Percentiles rank a stretch among this genome's conserved stretches.
Conservation (phyloP, 2,888 invertebrate species). For the Trichacis sp. region DNA sequence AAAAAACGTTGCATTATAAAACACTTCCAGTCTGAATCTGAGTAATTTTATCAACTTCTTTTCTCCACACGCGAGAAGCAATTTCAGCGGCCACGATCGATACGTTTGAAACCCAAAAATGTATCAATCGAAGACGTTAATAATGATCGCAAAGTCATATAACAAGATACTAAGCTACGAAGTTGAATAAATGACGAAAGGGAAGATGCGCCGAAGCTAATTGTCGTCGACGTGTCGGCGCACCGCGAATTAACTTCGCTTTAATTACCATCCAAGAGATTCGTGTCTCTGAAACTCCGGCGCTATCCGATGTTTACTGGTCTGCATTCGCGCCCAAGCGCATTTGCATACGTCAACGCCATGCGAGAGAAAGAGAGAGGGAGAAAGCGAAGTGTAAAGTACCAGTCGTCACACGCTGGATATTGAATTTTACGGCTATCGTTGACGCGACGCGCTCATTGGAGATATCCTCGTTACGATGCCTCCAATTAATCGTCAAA, state of each 20-base stretch:
- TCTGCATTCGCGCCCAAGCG: constrained; percentile 15
- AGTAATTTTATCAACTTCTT: too few species aligned
- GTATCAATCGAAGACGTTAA: too few species aligned
- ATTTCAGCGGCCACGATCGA: too few species aligned
- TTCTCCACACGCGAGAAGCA: too few species aligned
- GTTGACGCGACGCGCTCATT: constrained; percentile 17
- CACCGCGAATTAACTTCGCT: constrained; percentile 25
- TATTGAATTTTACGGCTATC: constrained; percentile 30
- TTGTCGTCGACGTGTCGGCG: constrained; percentile 17
- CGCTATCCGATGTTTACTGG: constrained; percentile 19
- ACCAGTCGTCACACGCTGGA: constrained; percentile 18
- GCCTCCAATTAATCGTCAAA: constrained; percentile 27
- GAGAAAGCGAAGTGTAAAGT: neutral
- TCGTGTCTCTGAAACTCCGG: constrained; percentile 25
- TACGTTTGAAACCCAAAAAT: too few species aligned
- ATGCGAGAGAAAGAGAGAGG: constrained; percentile 5
- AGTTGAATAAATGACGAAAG: too few species aligned
- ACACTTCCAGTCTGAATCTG: too few species aligned
- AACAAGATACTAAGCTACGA: too few species aligned
- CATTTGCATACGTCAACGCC: constrained; percentile 34
- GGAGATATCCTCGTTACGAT: constrained; percentile 19
- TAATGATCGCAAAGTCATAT: too few species aligned
- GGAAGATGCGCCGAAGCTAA: constrained; percentile 18
- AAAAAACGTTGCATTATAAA: too few species aligned
- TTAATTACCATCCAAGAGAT: constrained; percentile 32